Evolutionary conservation across 2,888 invertebrate species (phyloP).

Genomic region (Trichogramma evanescens): DNA sequence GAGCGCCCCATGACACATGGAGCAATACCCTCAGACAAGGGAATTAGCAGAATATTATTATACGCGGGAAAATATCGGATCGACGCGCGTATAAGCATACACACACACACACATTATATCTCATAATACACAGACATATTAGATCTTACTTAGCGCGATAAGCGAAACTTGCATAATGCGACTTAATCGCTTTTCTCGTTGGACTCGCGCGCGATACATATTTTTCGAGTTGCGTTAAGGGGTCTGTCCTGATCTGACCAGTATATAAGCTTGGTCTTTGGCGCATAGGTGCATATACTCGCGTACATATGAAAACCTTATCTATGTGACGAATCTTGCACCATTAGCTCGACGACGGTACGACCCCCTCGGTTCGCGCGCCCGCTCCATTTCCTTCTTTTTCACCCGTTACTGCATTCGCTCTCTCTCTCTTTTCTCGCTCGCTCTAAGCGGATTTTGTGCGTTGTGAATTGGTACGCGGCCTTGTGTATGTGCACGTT

Average conservation of each 20-base stretch:
- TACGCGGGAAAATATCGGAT: too few relatives aligned
- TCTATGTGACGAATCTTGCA: constrained; percentile 27
- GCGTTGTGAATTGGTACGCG: neutral
- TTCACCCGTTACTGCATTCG: constrained; percentile 3
- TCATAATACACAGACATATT: constrained; percentile 26
- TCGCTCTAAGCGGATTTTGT: constrained; percentile 9
- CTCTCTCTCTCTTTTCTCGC: too few relatives aligned
- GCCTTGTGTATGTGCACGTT: neutral
- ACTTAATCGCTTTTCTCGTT: constrained; percentile 43
- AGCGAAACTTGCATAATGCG: constrained; percentile 40
- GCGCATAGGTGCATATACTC: too few relatives aligned
- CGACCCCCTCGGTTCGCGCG: constrained; percentile 6
- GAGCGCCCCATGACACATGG: neutral
- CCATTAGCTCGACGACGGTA: constrained; percentile 1
- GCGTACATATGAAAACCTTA: constrained; percentile 10
- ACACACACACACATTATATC: too few relatives aligned
- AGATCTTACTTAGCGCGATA: constrained; percentile 49
- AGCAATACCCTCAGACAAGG: too few relatives aligned
- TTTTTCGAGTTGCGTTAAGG: constrained; percentile 44
- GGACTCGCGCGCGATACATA: constrained; percentile 32
- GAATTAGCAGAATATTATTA: too few relatives aligned
- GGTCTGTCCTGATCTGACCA: constrained; percentile 33
- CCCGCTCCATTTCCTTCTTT: constrained; percentile 15
- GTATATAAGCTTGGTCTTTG: constrained; percentile 6
- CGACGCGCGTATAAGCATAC: too few relatives aligned